These are phyloP conservation scores for Erebia epiphron DNA, from an alignment of 2,888 invertebrate species.

Conservation along the genomic window DNA sequence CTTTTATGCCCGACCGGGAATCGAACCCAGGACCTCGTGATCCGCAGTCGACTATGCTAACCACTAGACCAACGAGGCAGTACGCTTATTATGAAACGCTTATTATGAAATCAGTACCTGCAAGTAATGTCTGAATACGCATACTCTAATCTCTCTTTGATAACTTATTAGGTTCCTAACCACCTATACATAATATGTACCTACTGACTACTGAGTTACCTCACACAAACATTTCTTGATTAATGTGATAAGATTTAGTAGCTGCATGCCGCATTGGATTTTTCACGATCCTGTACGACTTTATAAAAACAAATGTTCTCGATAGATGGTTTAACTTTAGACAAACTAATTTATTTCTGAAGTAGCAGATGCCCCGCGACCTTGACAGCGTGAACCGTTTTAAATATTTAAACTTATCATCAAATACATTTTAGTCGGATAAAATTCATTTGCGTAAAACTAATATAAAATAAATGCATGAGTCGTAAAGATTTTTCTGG, in stretches of 20 bases:
- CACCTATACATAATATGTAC: no score
- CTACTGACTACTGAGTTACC: neutral
- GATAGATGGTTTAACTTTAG: neutral
- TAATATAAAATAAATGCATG: neutral
- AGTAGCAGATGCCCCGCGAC: slow-evolving; percentile 20
- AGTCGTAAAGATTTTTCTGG: no score
- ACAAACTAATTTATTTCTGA: slow-evolving; percentile 24
- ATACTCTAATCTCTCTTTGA: no score
- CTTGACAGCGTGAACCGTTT: slow-evolving; percentile 11
- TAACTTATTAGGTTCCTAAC: no score
- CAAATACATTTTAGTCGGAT: neutral
- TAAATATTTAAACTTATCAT: slow-evolving; percentile 9
- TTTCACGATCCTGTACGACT: neutral
- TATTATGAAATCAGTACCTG: no score
- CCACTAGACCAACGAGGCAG: no score
- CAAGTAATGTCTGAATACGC: no score
- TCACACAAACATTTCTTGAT: slow-evolving; percentile 6
- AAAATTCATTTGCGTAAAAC: neutral
- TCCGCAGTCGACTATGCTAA: no score
- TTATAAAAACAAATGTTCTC: slow-evolving; percentile 7
- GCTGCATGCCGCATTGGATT: neutral
- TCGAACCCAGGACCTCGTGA: no score
- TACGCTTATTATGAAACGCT: no score
- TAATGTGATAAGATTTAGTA: slow-evolving; percentile 8
- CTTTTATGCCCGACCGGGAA: no score